Base-by-base conservation (phyloP, 1,140 invertebrate genomes). In the Trachelipus rathkii region DNA sequence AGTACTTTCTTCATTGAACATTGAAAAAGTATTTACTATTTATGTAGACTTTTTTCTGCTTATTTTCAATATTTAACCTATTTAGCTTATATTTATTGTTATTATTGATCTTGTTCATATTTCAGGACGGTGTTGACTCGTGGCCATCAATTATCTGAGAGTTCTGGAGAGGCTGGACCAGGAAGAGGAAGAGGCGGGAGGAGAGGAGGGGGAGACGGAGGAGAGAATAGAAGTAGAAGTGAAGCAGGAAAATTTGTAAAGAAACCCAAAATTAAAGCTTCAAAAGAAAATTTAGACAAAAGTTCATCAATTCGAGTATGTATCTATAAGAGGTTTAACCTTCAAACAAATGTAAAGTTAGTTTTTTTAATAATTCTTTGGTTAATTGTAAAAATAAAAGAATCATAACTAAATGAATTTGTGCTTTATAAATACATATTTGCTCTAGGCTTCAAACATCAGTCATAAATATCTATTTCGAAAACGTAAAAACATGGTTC, bases 131-230 rank as follows among this genome's bases (percentile, higher is more conserved):
- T 60, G 50, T 60, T 60, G 50, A 60, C 50, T 15, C 50, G 50
- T 60, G 50, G 50, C 19, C 50, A 60, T 19, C 50, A 15, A 13
- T 19, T 60, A 15, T 60, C 50, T 60, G 50, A 60, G 19, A 60
- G 50, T 60, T 60, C 50, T 60, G 50, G 50, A 13, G 50, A 60
- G 50, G 50, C 50, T 60, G 50, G 50, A 60, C 19, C 50, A 60
- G 8, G 50, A 60, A 19, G 50, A 60, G 19, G 50, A 60, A 60
- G 50, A 15, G 50, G 50, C 11, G 19, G 50, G 50, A 60, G 50
- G 19, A 19, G 50, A 60, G 50, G 50, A 60, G 50, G 50, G 19
- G 50, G 19, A 60, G 50, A 60, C 50, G 50, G 50, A 60, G 50
- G 50, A 19, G 11, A 60, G 50, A 60, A 60, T 19, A 60, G 50